A percentile compares a stretch with the other conserved stretches of the same genome.
phyloP scores from a whole-genome alignment of 1,140 invertebrate species.

The Trichogramma pretiosum region DNA sequence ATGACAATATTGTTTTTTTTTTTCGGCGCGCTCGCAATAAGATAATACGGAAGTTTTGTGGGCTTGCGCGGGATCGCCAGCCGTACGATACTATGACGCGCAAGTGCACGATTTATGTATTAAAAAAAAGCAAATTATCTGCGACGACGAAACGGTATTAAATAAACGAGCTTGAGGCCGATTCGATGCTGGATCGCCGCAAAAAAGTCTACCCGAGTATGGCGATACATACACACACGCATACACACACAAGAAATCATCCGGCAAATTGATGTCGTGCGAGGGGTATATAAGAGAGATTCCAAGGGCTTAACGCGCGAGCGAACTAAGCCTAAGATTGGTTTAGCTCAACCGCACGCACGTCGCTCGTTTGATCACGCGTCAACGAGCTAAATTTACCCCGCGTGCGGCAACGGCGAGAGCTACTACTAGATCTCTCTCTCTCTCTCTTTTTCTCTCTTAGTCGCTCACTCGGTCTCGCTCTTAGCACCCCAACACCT shows the following conservation, averaged over 20 bases:
- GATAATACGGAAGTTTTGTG: too few species aligned
- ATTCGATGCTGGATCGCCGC: slow-evolving; percentile 17
- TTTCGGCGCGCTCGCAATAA: too few species aligned
- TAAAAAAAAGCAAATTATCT: too few species aligned
- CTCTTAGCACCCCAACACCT: background rate
- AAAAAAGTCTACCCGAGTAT: too few species aligned
- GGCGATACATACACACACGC: too few species aligned
- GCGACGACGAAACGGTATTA: too few species aligned
- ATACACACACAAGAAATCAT: too few species aligned
- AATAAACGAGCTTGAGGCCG: slow-evolving; percentile 19
- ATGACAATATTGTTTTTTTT: too few species aligned
- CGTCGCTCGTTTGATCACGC: slow-evolving; percentile 36
- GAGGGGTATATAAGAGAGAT: slow-evolving; percentile 22
- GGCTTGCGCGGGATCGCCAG: too few species aligned
- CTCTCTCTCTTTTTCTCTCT: slow-evolving; percentile 12
- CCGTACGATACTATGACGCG: too few species aligned
- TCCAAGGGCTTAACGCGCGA: slow-evolving; percentile 32
- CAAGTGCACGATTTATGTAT: too few species aligned
- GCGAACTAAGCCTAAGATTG: slow-evolving; percentile 43
- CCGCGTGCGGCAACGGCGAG: slow-evolving; percentile 16
- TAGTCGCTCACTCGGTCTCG: background rate
- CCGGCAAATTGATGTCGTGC: slow-evolving; percentile 34
- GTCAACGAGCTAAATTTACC: slow-evolving; percentile 35
- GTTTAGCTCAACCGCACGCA: slow-evolving; percentile 43
- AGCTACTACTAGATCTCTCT: slow-evolving; percentile 23